Percentiles rank a stretch among this genome's conserved stretches.
Evolutionary conservation across 2,113 vertebrate species (phyloP).

Genomic region (Nothoprocta perdicaria): DNA sequence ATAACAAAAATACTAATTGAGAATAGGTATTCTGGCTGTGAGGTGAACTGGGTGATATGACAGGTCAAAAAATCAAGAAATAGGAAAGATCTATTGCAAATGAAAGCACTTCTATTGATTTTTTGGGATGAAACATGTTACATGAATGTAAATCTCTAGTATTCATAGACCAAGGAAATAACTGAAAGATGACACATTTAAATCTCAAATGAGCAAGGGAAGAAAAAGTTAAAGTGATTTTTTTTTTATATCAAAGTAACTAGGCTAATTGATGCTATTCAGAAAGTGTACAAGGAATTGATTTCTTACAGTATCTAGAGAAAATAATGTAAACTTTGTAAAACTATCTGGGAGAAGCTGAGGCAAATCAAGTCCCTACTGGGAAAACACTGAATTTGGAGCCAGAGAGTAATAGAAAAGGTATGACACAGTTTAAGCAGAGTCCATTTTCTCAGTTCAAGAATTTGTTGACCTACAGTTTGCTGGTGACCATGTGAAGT

Average conservation of each 20-base stretch:
- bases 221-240: neutral
- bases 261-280: conserved; percentile 55
- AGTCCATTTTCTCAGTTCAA: neutral
- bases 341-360: neutral
- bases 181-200: neutral
- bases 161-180: neutral
- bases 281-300: neutral
- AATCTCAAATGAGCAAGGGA: neutral
- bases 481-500: neutral
- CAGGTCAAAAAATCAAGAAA: neutral
- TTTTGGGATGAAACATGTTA: neutral
- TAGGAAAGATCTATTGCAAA: neutral
- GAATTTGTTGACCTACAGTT: neutral
- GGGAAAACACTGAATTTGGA: neutral
- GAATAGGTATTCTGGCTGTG: neutral
- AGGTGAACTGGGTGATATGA: neutral
- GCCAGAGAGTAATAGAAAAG: neutral
- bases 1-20: neutral
- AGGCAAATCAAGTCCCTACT: neutral
- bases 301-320: neutral
- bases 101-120: neutral
- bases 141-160: neutral
- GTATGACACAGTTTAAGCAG: neutral
- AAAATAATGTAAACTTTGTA: neutral
- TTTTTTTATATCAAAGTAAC: neutral